Base-by-base conservation (phyloP, 2,888 invertebrate genomes). In the Conus canariensis region DNA sequence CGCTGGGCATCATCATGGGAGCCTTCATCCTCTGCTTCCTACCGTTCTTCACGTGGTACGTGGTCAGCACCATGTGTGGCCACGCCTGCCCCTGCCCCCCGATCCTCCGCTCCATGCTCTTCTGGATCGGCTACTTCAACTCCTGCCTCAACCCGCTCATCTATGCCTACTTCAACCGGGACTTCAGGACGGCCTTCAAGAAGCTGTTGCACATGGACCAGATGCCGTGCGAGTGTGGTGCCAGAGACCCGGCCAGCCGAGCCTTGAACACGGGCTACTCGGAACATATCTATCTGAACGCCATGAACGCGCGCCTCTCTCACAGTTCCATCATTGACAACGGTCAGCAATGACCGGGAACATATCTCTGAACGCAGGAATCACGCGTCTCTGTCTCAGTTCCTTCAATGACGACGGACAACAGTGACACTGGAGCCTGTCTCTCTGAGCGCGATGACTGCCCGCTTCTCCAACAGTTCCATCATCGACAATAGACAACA, bases 91-190 rank as follows among this genome's bases (percentile, higher is more conserved):
- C 97, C 77, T 98, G 98, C 94, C 99, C 99, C 3, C 97, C 98
- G 90, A 91, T 98, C 91, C 97, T 99, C 90, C 98, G 99, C 89
- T 98, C 98, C 91, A 97, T 98, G 90, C 97, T 99, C 94, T 99
- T 99, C 97, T 99, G 99, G 99, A 98, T 99, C 96, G 99, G 99
- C 91, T 99, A 99, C 96, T 98, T 98, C 96, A 99, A 99, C 96
- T 99, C 99, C 7, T 99, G 99, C 87, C 97, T 99, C 90, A 99
- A 99, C 97, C 99, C 99, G 4, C 97, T 99, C 87, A 99, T 99
- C 95, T 97, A 97, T 94, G 99, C 99, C 93, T 99, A 99, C 97
- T 99, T 99, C 97, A 99, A 99, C 97, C 97, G 99, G 94, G 99
- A 99, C 97, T 99, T 99, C 97, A 97, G 99, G 96, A 98, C 98